Conservation (phyloP, 2,113 vertebrate genomes). For the Antidorcas marsupialis region DNA sequence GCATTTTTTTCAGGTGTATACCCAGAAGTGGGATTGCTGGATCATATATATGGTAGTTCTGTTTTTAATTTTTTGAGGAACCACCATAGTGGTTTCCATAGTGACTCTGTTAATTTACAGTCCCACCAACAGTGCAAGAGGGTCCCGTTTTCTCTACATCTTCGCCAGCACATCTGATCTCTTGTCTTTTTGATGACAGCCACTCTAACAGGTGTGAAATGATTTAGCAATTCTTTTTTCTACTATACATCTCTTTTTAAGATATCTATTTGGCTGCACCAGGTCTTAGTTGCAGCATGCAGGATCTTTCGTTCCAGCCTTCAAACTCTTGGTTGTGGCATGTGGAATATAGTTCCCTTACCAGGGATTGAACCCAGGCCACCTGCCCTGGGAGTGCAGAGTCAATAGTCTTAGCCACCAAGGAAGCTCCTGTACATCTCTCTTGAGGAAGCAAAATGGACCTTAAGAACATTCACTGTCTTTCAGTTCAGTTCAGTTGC, state of each 20-base stretch:
- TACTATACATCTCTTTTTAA: not conserved
- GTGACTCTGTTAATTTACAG: not conserved
- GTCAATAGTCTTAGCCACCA: not conserved
- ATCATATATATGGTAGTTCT: not conserved
- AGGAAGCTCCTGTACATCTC: not conserved
- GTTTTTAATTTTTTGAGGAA: not conserved
- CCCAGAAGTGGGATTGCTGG: not conserved
- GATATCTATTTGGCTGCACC: not conserved
- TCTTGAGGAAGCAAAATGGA: not conserved
- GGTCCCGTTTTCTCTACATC: not conserved
- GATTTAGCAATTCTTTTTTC: not conserved
- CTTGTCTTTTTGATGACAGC: not conserved
- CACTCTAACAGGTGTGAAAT: not conserved
- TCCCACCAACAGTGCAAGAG: not conserved
- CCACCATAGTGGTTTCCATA: not conserved
- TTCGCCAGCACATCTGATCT: not conserved
- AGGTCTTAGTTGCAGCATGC: not conserved
- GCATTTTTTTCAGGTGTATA: not conserved
- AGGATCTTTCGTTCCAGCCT: not conserved
- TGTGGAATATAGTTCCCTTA: not conserved
- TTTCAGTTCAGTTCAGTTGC: not conserved
- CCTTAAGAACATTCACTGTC: not conserved
- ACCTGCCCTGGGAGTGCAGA: not conserved
- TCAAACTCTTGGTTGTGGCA: not conserved
- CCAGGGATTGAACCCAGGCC: not conserved